Conservation (phyloP, 1,140 invertebrate genomes). For the Ooceraea biroi region DNA sequence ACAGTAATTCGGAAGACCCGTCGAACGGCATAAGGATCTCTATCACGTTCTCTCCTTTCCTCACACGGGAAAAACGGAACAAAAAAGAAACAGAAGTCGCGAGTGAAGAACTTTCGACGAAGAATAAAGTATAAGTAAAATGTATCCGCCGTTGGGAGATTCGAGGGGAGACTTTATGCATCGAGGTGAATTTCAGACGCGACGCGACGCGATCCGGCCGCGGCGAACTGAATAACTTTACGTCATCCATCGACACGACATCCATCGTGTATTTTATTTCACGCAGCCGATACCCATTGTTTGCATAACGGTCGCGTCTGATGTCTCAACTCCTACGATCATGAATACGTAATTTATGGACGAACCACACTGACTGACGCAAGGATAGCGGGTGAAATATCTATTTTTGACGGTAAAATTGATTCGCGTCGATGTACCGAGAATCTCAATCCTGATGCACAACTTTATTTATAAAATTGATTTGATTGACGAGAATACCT, state of each 20-base stretch:
- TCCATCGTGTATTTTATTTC: conserved; percentile 39
- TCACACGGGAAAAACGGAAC: background rate
- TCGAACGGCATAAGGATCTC: conserved; percentile 2
- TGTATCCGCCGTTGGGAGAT: conserved; percentile 32
- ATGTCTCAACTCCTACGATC: conserved; percentile 33
- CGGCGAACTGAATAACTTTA: conserved; percentile 48
- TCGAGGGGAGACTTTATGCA: conserved; percentile 36
- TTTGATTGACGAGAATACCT: background rate
- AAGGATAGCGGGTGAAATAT: background rate
- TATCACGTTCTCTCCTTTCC: conserved; percentile 3
- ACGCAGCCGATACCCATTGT: conserved; percentile 29
- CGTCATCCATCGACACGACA: background rate
- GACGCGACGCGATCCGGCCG: conserved; percentile 22
- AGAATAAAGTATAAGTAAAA: conserved; percentile 56
- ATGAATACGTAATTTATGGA: conserved; percentile 40
- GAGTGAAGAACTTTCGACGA: conserved; percentile 29
- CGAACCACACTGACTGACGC: background rate
- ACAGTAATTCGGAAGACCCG: conserved; percentile 17
- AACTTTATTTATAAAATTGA: background rate
- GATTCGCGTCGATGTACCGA: conserved; percentile 11
- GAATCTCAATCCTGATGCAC: background rate
- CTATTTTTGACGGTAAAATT: conserved; percentile 36
- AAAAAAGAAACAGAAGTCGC: background rate
- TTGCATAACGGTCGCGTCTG: conserved; percentile 20
- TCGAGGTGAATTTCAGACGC: conserved; percentile 46